Evolutionary conservation across 35 echinoderm and acorn worm species (phyloP).

Genomic region (Lytechinus variegatus): DNA sequence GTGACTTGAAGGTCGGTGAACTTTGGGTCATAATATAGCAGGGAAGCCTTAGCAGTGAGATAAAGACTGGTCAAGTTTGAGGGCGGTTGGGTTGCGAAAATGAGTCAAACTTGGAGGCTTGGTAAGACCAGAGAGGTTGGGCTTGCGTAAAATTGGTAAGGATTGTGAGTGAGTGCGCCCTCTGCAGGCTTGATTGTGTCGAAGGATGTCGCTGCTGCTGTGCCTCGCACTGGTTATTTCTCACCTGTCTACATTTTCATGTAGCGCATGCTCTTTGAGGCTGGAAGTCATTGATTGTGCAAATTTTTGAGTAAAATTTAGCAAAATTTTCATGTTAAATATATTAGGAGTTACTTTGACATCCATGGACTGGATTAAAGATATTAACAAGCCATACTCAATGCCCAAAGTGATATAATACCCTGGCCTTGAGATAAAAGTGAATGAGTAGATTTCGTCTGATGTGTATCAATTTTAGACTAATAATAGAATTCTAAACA

Average conservation of each 20-base stretch:
- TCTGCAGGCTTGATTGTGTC: constrained; percentile 39
- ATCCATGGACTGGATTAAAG: neutral
- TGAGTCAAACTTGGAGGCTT: constrained; percentile 1
- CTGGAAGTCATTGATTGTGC: constrained; percentile 54
- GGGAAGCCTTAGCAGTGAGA: constrained; percentile 17
- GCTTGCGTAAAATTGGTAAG: constrained; percentile 31
- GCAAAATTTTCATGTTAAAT: neutral
- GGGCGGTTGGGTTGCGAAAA: neutral
- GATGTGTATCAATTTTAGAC: too few relatives aligned
- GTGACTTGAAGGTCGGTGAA: constrained; percentile 33
- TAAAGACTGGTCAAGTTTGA: constrained; percentile 49
- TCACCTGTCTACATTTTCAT: constrained; percentile 16
- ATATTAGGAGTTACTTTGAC: neutral
- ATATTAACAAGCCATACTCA: neutral
- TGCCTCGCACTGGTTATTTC: neutral
- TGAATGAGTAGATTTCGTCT: too few relatives aligned
- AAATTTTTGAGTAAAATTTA: constrained; percentile 44
- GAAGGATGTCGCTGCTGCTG: neutral
- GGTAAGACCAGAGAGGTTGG: constrained; percentile 21
- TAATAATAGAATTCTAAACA: too few relatives aligned
- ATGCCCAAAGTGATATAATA: neutral
- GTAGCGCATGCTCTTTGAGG: constrained; percentile 8
- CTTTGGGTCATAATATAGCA: constrained; percentile 44
- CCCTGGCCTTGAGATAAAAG: too few relatives aligned
- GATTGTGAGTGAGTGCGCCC: constrained; percentile 32